Conservation (phyloP, 2,797 vertebrate species). For the Chromis chromis region DNA sequence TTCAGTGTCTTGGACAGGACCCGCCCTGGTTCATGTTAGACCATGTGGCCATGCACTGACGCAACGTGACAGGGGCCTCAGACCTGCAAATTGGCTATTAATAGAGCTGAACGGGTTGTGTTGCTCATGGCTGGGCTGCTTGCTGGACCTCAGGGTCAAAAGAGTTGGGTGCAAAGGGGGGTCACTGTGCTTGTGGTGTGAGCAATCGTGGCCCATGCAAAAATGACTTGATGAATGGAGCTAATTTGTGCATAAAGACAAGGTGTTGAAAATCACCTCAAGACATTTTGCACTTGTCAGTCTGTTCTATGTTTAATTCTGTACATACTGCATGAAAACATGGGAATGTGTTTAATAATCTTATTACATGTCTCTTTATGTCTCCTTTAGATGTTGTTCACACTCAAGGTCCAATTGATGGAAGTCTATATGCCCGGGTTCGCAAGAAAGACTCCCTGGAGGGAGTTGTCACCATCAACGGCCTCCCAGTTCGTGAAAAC, state of each 20-base stretch:
- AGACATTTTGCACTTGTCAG: neutral
- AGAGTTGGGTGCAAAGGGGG: conserved; percentile 37
- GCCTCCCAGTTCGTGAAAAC: conserved; percentile 87
- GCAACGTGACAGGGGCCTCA: conserved; percentile 69
- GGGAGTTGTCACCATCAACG: conserved; percentile 86
- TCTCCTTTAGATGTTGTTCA: conserved; percentile 89
- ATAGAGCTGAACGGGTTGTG: conserved; percentile 61
- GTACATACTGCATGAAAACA: neutral
- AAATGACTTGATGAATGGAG: conserved; percentile 11
- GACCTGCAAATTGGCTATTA: conserved; percentile 70
- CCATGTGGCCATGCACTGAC: conserved; percentile 63
- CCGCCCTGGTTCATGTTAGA: conserved; percentile 50
- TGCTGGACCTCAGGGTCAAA: conserved; percentile 49
- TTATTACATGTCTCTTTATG: conserved; percentile 3
- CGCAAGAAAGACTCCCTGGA: conserved; percentile 96
- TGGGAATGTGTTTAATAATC: neutral
- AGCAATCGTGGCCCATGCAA: conserved; percentile 2
- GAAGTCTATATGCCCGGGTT: conserved; percentile 94
- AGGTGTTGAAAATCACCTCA: neutral
- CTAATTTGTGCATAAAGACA: neutral
- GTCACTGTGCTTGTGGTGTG: conserved; percentile 38
- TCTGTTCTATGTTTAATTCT: neutral
- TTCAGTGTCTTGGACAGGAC: conserved; percentile 44
- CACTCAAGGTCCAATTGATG: conserved; percentile 95
- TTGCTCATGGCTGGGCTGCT: conserved; percentile 56